Conservation (phyloP, 2,888 invertebrate species). For the Heteropelma amictum region DNA sequence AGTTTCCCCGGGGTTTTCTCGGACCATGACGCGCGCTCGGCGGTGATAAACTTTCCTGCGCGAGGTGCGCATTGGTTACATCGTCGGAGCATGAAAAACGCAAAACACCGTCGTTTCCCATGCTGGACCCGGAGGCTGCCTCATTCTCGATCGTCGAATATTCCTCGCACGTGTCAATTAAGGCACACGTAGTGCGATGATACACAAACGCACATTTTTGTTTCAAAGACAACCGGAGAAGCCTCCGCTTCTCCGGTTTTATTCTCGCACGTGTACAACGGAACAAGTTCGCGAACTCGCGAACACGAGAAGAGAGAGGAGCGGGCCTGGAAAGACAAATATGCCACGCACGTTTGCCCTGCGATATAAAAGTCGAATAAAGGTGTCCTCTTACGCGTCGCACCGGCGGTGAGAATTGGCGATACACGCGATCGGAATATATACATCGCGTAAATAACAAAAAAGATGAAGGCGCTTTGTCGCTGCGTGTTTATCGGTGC, state of each 20-base stretch:
- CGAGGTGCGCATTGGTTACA: slow-evolving; percentile 73
- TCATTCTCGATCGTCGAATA: too few species aligned
- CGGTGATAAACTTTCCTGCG: slow-evolving; percentile 60
- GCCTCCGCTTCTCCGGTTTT: neutral
- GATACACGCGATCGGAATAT: too few species aligned
- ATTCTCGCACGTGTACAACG: neutral
- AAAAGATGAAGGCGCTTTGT: too few species aligned
- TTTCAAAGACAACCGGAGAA: neutral
- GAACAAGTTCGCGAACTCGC: neutral
- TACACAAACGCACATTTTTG: too few species aligned
- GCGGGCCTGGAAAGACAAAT: neutral
- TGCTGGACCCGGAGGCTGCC: too few species aligned
- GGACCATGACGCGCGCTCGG: too few species aligned
- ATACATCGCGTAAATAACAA: too few species aligned
- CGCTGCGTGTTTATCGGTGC: slow-evolving; percentile 24
- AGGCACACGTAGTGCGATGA: too few species aligned
- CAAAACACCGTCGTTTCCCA: slow-evolving; percentile 61
- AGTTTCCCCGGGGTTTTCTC: slow-evolving; percentile 25
- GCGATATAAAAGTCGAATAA: too few species aligned
- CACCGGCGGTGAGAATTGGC: too few species aligned
- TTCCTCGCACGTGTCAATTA: neutral
- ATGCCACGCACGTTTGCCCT: neutral
- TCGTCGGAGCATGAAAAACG: slow-evolving; percentile 68
- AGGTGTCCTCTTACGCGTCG: too few species aligned
- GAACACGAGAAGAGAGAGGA: too few species aligned